A percentile compares a stretch with the other conserved stretches of the same genome.
Evolutionary conservation across 2,888 invertebrate species (phyloP).

Genomic region (Scaptodrosophila latifasciaeformis): DNA sequence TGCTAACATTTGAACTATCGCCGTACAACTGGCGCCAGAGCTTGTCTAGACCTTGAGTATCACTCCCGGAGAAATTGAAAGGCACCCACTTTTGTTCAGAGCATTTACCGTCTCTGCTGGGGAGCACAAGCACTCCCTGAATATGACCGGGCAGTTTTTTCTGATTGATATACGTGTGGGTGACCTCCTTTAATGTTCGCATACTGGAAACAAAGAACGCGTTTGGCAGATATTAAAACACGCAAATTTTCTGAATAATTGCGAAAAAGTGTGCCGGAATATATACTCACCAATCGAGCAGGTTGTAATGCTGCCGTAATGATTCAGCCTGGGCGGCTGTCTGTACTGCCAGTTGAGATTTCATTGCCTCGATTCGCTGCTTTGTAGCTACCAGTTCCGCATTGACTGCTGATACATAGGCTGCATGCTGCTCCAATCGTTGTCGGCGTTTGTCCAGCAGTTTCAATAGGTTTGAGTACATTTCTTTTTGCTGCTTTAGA

Average conservation of each 20-base stretch:
- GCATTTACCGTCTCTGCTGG: not conserved
- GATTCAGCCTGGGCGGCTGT: not conserved
- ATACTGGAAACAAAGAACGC: slow-evolving; percentile 27
- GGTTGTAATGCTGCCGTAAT: slow-evolving; percentile 16
- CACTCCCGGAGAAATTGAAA: slow-evolving; percentile 22
- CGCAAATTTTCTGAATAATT: not conserved
- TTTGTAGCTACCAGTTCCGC: slow-evolving; percentile 20
- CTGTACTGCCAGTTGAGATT: slow-evolving; percentile 6
- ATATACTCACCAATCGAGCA: slow-evolving; percentile 31
- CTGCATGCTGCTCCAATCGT: slow-evolving; percentile 19
- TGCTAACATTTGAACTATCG: not conserved
- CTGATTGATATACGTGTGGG: slow-evolving; percentile 39
- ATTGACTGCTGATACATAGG: slow-evolving; percentile 10
- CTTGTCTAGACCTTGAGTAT: slow-evolving; percentile 8
- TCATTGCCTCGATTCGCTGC: slow-evolving; percentile 7
- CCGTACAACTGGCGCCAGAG: slow-evolving; percentile 18
- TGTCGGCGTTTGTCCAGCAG: not conserved
- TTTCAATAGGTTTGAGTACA: slow-evolving; percentile 9
- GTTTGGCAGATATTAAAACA: not conserved
- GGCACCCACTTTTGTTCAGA: slow-evolving; percentile 20
- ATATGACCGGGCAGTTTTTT: slow-evolving; percentile 38
- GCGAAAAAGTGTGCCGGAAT: not conserved
- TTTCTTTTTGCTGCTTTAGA: slow-evolving; percentile 13
- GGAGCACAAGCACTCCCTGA: slow-evolving; percentile 32
- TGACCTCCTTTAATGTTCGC: slow-evolving; percentile 36